These are phyloP conservation scores for Tetragnatha montana DNA, from an alignment of 2,888 invertebrate genomes.

Conservation along the genomic window DNA sequence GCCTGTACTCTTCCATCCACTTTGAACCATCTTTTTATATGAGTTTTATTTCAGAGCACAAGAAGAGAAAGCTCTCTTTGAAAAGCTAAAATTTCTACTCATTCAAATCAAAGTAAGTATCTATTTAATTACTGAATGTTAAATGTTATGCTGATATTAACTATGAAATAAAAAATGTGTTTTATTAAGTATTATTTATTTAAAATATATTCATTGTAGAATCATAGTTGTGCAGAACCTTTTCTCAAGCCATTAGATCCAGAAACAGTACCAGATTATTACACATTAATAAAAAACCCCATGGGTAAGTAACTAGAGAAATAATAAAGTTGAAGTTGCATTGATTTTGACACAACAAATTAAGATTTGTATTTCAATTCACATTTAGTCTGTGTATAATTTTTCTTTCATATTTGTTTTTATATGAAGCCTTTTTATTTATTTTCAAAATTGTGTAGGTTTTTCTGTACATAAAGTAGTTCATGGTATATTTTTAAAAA, in stretches of 20 bases:
- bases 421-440: too few species aligned
- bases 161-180: too few species aligned
- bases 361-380: too few species aligned
- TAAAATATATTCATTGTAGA: not conserved
- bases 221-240: not conserved
- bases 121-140: too few species aligned
- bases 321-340: not conserved
- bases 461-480: too few species aligned
- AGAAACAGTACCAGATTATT: not conserved
- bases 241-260: not conserved
- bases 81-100: not conserved
- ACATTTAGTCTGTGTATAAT: too few species aligned
- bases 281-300: not conserved
- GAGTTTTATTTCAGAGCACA: not conserved
- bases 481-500: too few species aligned
- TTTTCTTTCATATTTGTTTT: too few species aligned
- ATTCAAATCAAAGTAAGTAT: not conserved
- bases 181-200: not conserved
- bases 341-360: not conserved
- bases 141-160: too few species aligned
- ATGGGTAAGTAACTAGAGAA: not conserved
- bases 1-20: too few species aligned
- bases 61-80: not conserved
- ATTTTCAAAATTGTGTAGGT: too few species aligned
- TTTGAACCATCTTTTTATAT: too few species aligned